These are phyloP conservation scores for Acrossocheilus wenchowensis DNA, from an alignment of 2,797 vertebrate species.

Conservation along the genomic window DNA sequence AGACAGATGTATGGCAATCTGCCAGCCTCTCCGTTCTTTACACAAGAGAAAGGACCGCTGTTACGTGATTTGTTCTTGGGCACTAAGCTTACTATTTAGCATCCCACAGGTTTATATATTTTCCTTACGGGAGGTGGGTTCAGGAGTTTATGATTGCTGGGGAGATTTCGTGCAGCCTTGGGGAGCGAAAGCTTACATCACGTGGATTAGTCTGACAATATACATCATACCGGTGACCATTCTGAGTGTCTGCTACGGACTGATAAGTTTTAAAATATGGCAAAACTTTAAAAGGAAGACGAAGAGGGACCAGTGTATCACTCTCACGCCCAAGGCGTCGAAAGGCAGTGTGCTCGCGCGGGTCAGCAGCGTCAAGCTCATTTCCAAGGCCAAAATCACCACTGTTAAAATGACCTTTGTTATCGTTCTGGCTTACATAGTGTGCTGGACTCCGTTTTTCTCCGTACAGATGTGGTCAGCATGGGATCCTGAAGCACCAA, in stretches of 20 bases:
- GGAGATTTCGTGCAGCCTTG: conserved; percentile 93
- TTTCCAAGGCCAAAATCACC: conserved; percentile 96
- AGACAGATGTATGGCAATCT: conserved; percentile 95
- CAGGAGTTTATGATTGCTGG: conserved; percentile 94
- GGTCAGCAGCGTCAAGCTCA: conserved; percentile 94
- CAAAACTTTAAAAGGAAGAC: conserved; percentile 95
- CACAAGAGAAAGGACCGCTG: conserved; percentile 85
- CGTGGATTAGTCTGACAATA: conserved; percentile 94
- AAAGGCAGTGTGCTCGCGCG: conserved; percentile 77
- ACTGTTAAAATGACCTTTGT: conserved; percentile 99
- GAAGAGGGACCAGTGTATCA: conserved; percentile 71
- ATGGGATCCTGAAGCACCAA: conserved; percentile 91
- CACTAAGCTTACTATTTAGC: conserved; percentile 92
- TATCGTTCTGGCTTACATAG: conserved; percentile 92
- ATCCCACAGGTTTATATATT: conserved; percentile 94
- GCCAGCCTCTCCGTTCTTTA: conserved; percentile 88
- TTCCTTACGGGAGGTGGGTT: conserved; percentile 86
- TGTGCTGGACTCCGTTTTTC: conserved; percentile 99
- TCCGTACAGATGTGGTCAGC: conserved; percentile 99
- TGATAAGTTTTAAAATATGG: conserved; percentile 98
- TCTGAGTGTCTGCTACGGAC: conserved; percentile 89
- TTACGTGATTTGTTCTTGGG: conserved; percentile 90
- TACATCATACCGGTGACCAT: conserved; percentile 93
- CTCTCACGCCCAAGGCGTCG: conserved; percentile 68
- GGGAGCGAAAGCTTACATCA: conserved; percentile 95